phyloP scores from a whole-genome alignment of 2,888 invertebrate species.

The Pammene aurita region DNA sequence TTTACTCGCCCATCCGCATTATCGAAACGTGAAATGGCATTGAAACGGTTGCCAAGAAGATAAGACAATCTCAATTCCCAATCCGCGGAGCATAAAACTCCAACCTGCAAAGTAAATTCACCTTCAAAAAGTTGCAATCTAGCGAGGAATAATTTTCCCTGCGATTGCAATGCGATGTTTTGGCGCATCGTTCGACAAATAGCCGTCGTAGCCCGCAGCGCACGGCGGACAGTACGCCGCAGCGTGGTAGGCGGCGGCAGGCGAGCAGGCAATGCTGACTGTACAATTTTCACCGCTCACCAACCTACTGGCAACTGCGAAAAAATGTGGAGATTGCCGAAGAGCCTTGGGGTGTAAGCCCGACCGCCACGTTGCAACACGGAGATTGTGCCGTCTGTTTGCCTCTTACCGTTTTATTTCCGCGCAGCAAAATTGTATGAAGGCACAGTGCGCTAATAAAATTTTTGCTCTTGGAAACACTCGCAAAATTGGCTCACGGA shows the following conservation, averaged over 20 bases:
- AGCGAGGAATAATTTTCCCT: conserved; percentile 77
- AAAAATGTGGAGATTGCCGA: conserved; percentile 79
- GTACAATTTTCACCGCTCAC: conserved; percentile 69
- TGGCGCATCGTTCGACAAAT: conserved; percentile 81
- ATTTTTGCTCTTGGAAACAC: conserved; percentile 67
- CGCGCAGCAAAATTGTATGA: conserved; percentile 71
- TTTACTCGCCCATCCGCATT: conserved; percentile 57
- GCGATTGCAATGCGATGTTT: conserved; percentile 79
- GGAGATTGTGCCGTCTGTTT: conserved; percentile 79
- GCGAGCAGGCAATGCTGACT: conserved; percentile 61
- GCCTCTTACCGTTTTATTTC: conserved; percentile 79
- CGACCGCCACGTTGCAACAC: conserved; percentile 78
- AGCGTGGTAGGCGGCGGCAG: conserved; percentile 27
- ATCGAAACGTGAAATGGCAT: conserved; percentile 72
- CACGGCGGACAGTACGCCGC: conserved; percentile 47
- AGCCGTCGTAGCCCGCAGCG: conserved; percentile 76
- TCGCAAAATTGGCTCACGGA: conserved; percentile 53
- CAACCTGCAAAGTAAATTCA: conserved; percentile 64
- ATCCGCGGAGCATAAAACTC: conserved; percentile 73
- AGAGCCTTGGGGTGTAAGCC: conserved; percentile 74
- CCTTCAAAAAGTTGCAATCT: conserved; percentile 77
- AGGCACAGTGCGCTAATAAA: conserved; percentile 64
- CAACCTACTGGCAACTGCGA: conserved; percentile 63
- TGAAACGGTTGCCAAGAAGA: conserved; percentile 75
- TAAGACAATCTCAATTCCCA: conserved; percentile 75